Evolutionary conservation across 2,888 invertebrate species (phyloP), one percentile per base, ranked within the genome.

Genomic region (Drosophila nr. perissopoda): DNA sequence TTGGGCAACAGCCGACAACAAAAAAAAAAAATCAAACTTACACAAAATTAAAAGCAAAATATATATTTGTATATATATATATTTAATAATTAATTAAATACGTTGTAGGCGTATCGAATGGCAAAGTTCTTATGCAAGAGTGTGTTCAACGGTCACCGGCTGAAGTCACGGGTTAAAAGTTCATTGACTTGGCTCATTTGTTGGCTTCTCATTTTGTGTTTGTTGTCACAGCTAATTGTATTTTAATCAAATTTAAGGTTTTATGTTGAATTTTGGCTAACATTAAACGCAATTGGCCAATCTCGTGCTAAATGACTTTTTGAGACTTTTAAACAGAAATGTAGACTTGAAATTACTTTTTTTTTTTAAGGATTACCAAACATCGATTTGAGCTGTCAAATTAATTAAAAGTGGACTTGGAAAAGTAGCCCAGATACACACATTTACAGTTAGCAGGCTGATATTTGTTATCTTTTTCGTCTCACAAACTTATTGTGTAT

Each of bases 31-130:
- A 65, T 45, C 16, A 45, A 25, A 11, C 21, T 11, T 42, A 42
- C 21, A 11, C 42, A 42, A 42, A 42, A 25, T 45, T 21, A 16
- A 25, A 45, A 1, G 1, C 4, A 45, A 16, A 16, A 45, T 1
- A 45, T 34, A 29, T 10, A 3, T 10, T 29, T 29, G 54, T 38
- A 73, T 18, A 27, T 21, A 29, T 33, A 27, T n/a, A 68, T 49
- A 54, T 64, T 64, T 53, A 42, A 64, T 79, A 82, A 89, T 89
- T 89, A 87, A 87, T 89, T 76, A 78, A 73, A 64, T 51, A 42
- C 65, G 48, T 57, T 54, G 70, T 77, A 70, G 85, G 88, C 88
- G 78, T 80, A 80, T 82, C 85, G 69, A 89, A 82, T 89, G 76
- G 68, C 78, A 59, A 57, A 53, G 64, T 76, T 87, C 73, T 81